Evolutionary conservation across 2,113 vertebrate species (phyloP).

Genomic region (Lutjanus erythropterus): DNA sequence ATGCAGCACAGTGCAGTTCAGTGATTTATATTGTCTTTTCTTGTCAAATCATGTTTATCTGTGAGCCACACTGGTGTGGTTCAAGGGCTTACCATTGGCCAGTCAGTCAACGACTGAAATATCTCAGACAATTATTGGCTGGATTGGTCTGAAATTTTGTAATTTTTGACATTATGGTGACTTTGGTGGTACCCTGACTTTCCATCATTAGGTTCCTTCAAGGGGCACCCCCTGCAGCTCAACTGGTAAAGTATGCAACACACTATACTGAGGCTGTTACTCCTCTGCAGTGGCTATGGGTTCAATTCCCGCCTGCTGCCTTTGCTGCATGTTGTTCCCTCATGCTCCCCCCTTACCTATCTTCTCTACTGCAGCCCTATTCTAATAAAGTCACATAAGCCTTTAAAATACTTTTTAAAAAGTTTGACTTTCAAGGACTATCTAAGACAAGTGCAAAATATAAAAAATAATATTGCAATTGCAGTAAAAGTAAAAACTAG

Average conservation of each 20-base stretch:
- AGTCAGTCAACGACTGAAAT: not conserved
- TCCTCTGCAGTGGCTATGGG: too few relatives aligned
- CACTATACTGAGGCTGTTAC: too few relatives aligned
- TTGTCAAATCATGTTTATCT: not conserved
- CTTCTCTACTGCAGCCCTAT: too few relatives aligned
- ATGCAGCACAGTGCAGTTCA: not conserved
- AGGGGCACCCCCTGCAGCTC: too few relatives aligned
- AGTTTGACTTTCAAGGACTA: not conserved
- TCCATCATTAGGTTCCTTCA: not conserved
- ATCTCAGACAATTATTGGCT: not conserved
- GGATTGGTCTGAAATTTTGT: not conserved
- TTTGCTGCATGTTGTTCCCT: too few relatives aligned
- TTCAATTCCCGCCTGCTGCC: too few relatives aligned
- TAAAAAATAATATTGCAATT: not conserved
- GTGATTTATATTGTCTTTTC: not conserved
- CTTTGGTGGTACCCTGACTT: not conserved
- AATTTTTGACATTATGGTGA: too few relatives aligned
- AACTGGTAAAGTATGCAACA: too few relatives aligned
- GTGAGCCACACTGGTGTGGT: too few relatives aligned
- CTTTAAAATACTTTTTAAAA: too few relatives aligned
- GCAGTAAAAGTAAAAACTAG: not conserved
- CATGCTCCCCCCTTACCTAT: too few relatives aligned
- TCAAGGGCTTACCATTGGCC: not conserved
- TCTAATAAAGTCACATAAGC: too few relatives aligned
- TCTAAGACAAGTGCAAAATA: not conserved